Evolutionary conservation across 2,797 vertebrate genomes (phyloP).

Genomic region (Ficedula albicollis): DNA sequence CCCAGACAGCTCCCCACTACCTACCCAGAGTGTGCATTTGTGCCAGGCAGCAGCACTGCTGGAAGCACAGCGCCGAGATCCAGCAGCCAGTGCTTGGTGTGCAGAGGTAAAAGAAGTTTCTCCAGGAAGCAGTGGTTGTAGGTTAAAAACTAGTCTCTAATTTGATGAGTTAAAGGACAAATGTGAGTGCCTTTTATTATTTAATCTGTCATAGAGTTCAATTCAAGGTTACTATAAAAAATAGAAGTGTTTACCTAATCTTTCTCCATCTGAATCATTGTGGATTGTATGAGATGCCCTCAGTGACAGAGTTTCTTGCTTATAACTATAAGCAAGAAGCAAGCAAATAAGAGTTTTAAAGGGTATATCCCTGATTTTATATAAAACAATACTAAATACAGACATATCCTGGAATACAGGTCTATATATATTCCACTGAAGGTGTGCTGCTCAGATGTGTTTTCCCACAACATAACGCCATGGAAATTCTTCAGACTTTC

Average conservation of each 20-base stretch:
- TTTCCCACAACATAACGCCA: not conserved
- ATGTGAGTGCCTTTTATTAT: not conserved
- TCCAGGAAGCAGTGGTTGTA: not conserved
- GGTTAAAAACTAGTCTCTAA: not conserved
- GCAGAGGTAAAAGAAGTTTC: not conserved
- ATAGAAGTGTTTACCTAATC: not conserved
- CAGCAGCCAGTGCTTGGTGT: accelerated
- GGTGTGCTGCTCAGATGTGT: not conserved
- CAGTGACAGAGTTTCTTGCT: not conserved
- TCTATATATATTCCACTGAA: not conserved
- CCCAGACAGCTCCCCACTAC: not conserved
- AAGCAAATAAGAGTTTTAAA: not conserved
- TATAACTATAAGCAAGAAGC: not conserved
- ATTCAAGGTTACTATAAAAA: slow-evolving; percentile 11
- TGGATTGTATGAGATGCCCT: not conserved
- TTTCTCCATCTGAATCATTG: slow-evolving; percentile 27
- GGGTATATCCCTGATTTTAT: not conserved
- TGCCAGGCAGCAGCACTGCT: accelerated
- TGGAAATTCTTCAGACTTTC: not conserved
- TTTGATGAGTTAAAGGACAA: not conserved
- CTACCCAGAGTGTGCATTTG: accelerated
- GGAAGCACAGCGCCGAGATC: not conserved
- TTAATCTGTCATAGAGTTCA: not conserved
- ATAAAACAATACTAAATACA: not conserved
- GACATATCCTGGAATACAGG: accelerated